Evolutionary conservation across 2,797 vertebrate species (phyloP), one percentile per base, ranked within the genome.

Genomic region (Peromyscus aztecus): DNA sequence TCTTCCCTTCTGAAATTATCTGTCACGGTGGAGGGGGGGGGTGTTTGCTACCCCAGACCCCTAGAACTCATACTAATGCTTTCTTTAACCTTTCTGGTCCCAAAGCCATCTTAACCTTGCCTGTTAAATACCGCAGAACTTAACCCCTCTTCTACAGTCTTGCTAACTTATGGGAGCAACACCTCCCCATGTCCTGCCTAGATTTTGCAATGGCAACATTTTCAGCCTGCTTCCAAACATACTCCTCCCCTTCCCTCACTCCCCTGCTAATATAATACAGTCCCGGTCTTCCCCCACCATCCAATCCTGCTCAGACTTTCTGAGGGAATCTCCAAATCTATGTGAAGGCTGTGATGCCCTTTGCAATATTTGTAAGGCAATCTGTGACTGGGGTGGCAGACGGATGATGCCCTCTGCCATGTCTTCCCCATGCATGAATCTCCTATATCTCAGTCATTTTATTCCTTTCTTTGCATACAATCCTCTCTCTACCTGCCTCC

Each of bases 1-100:
- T 31, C 31, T 57, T 91, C 37, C 80, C 55, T 91, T 78, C 27
- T 19, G 24, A 27, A 84, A 23, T 55, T 11, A 43, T 27, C n/a
- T 40, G 0, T 27, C 9, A 0, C 24, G 34, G 65, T n/a, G 16
- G 9, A 23, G 2, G 9, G 59, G 37, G 65, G 16, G 9, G 59
- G 43, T 19, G 0, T 73, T 43, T 86, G 71, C 40, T 59, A 31
- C 37, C 63, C n/a, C 63, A 40, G 40, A 67, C 24, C 49, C 19
- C 37, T 89, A 52, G 4, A 67, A 31, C 71, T 96, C n/a, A 46
- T 31, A 1, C n/a, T 87, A 21, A 16, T 17, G 40, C 17, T 73
- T 29, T 31, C 34, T 55, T 90, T 57, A n/a, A 29, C 40, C 2
- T 59, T 83, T 34, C 40, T 14, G 31, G 21, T 40, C 73, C 91